Conservation (phyloP, 2,113 vertebrate genomes). For the Drymodes brunneopygia region DNA sequence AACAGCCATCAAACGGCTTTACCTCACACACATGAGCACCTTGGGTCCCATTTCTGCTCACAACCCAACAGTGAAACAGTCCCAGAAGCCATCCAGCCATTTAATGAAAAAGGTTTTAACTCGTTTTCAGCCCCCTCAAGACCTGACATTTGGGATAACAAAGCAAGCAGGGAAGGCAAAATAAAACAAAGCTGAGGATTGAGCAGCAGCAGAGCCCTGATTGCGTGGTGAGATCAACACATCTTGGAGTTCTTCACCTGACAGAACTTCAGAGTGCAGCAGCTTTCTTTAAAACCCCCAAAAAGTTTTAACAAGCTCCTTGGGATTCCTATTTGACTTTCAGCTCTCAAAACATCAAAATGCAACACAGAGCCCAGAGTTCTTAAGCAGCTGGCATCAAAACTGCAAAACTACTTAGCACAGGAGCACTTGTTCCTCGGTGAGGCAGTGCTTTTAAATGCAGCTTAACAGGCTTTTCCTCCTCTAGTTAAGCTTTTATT, state of each 20-base stretch:
- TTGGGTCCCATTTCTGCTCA: not conserved
- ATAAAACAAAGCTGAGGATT: not conserved
- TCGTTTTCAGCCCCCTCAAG: not conserved
- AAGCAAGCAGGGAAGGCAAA: not conserved
- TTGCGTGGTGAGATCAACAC: not conserved
- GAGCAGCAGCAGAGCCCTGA: not conserved
- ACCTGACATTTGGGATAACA: not conserved
- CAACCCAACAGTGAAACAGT: not conserved
- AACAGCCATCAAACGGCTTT: not conserved
- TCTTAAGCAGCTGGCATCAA: not conserved
- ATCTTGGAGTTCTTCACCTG: not conserved
- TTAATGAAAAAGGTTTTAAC: not conserved
- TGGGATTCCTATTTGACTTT: not conserved
- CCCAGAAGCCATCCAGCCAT: not conserved
- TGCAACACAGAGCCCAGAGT: not conserved
- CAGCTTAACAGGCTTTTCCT: slow-evolving; percentile 39
- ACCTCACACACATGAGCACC: not conserved
- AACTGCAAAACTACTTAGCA: not conserved
- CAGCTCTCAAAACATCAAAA: not conserved
- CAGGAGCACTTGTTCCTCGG: not conserved
- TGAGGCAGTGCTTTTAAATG: slow-evolving; percentile 10
- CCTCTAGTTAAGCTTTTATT: slow-evolving; percentile 26
- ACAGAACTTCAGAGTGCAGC: not conserved
- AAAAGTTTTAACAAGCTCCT: not conserved
- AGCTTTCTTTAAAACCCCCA: not conserved